Evolutionary conservation across 2,113 vertebrate genomes (phyloP).

Genomic region (Halcyon malimbica): DNA sequence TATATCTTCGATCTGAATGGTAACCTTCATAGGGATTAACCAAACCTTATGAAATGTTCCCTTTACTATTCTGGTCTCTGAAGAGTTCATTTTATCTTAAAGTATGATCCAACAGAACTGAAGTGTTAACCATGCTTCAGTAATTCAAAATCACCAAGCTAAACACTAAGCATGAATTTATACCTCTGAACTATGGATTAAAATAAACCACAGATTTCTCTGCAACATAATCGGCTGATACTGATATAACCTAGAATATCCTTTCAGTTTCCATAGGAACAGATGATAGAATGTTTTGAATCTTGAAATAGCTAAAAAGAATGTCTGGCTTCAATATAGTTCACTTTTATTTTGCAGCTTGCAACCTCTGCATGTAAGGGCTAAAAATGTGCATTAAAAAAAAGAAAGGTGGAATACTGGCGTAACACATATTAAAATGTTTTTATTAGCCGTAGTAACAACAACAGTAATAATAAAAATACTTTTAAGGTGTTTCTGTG

Average conservation of each 20-base stretch:
- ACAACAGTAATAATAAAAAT: neutral
- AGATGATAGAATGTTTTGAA: slow-evolving; percentile 70
- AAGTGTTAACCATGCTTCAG: slow-evolving; percentile 17
- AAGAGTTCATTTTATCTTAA: slow-evolving; percentile 19
- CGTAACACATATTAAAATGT: neutral
- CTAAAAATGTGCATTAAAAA: neutral
- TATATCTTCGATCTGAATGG: neutral
- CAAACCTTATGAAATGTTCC: neutral
- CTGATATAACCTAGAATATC: slow-evolving; percentile 75
- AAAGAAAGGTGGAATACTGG: neutral
- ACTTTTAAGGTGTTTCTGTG: neutral
- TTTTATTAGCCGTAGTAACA: neutral
- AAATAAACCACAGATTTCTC: slow-evolving; percentile 72
- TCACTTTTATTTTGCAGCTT: slow-evolving; percentile 45
- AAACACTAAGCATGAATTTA: slow-evolving; percentile 45
- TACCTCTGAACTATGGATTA: slow-evolving; percentile 67
- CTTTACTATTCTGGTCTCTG: slow-evolving; percentile 7
- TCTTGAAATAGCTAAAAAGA: slow-evolving; percentile 59
- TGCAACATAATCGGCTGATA: slow-evolving; percentile 68
- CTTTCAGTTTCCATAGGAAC: slow-evolving; percentile 78
- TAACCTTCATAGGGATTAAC: neutral
- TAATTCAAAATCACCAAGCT: slow-evolving; percentile 49
- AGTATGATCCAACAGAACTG: slow-evolving; percentile 34
- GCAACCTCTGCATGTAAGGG: neutral
- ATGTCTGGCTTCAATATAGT: slow-evolving; percentile 38